These are phyloP conservation scores for Ganaspis sp. DNA, from an alignment of 1,140 invertebrate species.

Conservation along the genomic window DNA sequence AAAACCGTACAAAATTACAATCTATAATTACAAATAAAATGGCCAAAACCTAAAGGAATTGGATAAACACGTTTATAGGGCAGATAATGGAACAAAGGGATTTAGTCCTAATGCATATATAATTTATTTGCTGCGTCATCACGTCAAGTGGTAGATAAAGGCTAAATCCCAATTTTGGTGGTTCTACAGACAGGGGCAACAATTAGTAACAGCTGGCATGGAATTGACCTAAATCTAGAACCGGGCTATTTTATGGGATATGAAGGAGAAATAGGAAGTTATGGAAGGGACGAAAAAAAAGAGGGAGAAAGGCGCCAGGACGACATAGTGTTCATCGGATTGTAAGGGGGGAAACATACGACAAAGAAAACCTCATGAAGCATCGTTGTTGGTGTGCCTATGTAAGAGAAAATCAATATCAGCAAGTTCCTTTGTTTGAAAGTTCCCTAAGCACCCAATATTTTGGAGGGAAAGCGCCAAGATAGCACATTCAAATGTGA, in stretches of 20 bases:
- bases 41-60: no score
- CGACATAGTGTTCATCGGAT: background rate
- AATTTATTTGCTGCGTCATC: constrained; percentile 11
- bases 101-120: background rate
- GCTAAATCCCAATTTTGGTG: background rate
- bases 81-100: background rate
- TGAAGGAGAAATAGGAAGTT: background rate
- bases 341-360: constrained; percentile 8
- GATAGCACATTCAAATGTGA: constrained; percentile 31
- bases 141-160: background rate
- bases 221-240: constrained; percentile 28
- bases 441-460: constrained; percentile 46
- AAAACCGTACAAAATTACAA: no score
- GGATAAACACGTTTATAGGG: background rate
- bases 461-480: constrained; percentile 58
- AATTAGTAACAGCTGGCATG: constrained; percentile 25
- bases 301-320: constrained; percentile 14
- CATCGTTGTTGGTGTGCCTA: constrained; percentile 62
- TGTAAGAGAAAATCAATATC: constrained; percentile 71
- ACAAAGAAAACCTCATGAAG: constrained; percentile 56
- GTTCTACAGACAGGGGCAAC: background rate
- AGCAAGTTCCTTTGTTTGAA: constrained; percentile 67
- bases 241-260: constrained; percentile 14
- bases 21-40: no score
- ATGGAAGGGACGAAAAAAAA: background rate